Conservation (phyloP, 2,888 invertebrate genomes). For the Euproctis similis region DNA sequence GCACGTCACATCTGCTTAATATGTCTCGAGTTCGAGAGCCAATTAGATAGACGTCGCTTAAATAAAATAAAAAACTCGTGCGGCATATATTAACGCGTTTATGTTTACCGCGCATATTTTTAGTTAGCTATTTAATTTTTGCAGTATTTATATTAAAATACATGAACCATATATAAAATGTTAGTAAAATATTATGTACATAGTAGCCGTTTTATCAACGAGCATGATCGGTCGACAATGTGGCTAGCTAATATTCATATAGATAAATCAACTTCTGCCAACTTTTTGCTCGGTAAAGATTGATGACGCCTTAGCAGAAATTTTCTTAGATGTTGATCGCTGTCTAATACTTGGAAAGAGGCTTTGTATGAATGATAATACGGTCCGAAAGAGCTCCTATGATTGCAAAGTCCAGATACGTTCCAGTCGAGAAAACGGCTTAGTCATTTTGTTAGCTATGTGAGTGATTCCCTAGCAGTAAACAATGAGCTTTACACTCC, state of each 20-base stretch:
- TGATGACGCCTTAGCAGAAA: constrained; percentile 53
- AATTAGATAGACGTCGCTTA: too few species aligned
- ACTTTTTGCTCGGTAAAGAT: constrained; percentile 57
- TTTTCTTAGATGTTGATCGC: constrained; percentile 42
- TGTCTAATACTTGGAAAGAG: constrained; percentile 38
- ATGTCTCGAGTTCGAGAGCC: too few species aligned
- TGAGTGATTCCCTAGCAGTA: constrained; percentile 21
- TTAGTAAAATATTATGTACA: too few species aligned
- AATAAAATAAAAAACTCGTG: too few species aligned
- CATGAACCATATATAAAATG: too few species aligned
- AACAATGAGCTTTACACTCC: constrained; percentile 27
- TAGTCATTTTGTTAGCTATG: constrained; percentile 44
- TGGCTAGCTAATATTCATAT: constrained; percentile 59
- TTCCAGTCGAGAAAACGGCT: constrained; percentile 36
- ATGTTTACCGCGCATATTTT: too few species aligned
- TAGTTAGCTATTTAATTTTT: too few species aligned
- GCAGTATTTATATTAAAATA: too few species aligned
- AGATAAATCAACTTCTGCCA: constrained; percentile 60
- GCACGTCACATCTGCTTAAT: too few species aligned
- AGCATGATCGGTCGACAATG: constrained; percentile 27
- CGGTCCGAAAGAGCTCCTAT: constrained; percentile 29
- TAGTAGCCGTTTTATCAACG: constrained; percentile 12
- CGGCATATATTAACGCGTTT: too few species aligned
- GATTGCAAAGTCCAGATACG: constrained; percentile 37
- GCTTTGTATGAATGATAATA: constrained; percentile 47